Evolutionary conservation across 2,113 vertebrate species (phyloP), one percentile per base, ranked within the genome.

Genomic region (Podarcis raffonei): DNA sequence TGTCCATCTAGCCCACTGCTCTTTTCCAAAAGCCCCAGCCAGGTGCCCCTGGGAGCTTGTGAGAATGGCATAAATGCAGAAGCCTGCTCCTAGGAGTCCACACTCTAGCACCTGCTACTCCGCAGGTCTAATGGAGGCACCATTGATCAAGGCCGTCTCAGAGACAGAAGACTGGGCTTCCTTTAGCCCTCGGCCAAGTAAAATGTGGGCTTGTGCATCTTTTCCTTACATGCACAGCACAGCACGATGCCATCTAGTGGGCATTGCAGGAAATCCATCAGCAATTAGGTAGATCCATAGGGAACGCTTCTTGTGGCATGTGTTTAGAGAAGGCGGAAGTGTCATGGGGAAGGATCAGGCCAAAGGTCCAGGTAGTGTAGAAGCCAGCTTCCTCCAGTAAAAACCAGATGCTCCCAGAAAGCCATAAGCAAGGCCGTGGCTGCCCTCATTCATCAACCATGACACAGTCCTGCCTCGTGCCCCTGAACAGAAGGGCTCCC

Each of bases 181-280:
- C 39, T 42, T 42, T 42, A n/a, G 30, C 25, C 35, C 39, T 15
- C 5, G 18, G n/a, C 32, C 66, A 15, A 4, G 2, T 75, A 12
- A 27, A 27, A 13, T 48, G 13, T 22, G 25, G 16, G 27, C 30
- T 42, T 69, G 11, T 27, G n/a, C 32, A n/a, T 87, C 16, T 80
- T 37, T 71, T 37, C 15, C 27, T 30, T 5, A 2, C 35, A 16
- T 42, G 69, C 37, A 53, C 18, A 23, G 57, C 39, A 1, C 48
- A 32, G 53, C 57, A 83, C 57, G 32, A 57, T 48, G 71, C n/a
- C 87, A 88, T 83, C 87, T 88, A 42, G 71, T 83, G 80, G 80
- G 5, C 37, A 65, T 37, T 2, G 13, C 2, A 1, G 13, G 32
- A 9, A 75, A n/a, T n/a, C 53, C 13, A 42, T 9, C 18, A 6